Conservation (phyloP, 2,888 invertebrate species). For the Herminia tarsipennalis region DNA sequence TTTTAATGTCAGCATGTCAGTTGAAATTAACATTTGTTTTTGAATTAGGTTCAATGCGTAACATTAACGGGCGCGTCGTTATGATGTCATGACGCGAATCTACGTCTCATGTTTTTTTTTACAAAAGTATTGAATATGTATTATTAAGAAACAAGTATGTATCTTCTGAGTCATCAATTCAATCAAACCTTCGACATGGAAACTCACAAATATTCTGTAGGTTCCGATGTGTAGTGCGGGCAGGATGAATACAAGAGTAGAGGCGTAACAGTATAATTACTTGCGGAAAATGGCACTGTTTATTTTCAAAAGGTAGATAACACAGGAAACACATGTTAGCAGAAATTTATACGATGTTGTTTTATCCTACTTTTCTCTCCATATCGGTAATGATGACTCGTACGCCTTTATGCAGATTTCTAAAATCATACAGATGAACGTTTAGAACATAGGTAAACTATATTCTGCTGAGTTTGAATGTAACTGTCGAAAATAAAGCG, state of each 20-base stretch:
- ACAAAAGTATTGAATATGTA: constrained; percentile 9
- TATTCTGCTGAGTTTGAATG: constrained; percentile 8
- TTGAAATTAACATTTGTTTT: constrained; percentile 11
- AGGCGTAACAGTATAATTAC: constrained; percentile 16
- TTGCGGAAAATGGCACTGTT: constrained; percentile 8
- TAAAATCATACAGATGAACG: constrained; percentile 1
- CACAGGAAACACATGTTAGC: background rate
- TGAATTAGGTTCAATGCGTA: constrained; percentile 2
- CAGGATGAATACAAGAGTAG: constrained; percentile 9
- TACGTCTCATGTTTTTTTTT: constrained; percentile 5
- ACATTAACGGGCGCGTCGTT: constrained; percentile 10
- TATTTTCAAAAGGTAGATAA: constrained; percentile 13
- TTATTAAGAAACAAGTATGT: constrained; percentile 1
- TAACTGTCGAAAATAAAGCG: constrained; percentile 40
- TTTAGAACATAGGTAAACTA: constrained; percentile 3
- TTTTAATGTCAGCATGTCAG: constrained; percentile 16
- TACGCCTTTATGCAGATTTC: background rate
- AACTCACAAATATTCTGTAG: background rate
- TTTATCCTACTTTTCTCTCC: background rate
- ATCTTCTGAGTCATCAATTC: constrained; percentile 27
- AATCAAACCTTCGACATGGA: constrained; percentile 2
- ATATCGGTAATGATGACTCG: constrained; percentile 6
- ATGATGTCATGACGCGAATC: constrained; percentile 22
- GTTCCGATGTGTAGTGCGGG: background rate
- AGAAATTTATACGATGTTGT: constrained; percentile 4